phyloP scores from a whole-genome alignment of 2,797 vertebrate genomes.

The Yasuhikotakia modesta region DNA sequence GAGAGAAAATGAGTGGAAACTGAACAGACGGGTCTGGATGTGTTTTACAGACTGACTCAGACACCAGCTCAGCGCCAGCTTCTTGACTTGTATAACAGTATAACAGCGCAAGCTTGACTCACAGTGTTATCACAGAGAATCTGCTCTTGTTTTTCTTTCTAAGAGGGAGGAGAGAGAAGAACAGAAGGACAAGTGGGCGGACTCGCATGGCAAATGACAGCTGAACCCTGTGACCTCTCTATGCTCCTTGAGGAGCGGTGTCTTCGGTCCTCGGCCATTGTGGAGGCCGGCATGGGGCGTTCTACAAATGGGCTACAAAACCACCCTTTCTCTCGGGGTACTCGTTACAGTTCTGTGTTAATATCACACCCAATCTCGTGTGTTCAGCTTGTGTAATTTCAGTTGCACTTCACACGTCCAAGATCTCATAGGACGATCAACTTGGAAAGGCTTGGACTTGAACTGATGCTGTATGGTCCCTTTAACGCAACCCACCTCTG shows the following conservation, averaged over 20 bases:
- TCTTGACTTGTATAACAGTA: slow-evolving; percentile 57
- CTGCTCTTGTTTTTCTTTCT: slow-evolving; percentile 59
- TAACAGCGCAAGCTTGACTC: slow-evolving; percentile 55
- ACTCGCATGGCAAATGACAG: slow-evolving; percentile 28
- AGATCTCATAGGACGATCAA: slow-evolving; percentile 33
- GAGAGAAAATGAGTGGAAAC: slow-evolving; percentile 61
- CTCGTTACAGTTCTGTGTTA: slow-evolving; percentile 26
- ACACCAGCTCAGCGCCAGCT: slow-evolving; percentile 48
- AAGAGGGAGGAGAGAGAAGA: slow-evolving; percentile 41
- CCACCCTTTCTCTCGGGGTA: neutral
- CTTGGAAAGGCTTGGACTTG: slow-evolving; percentile 9
- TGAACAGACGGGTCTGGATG: slow-evolving; percentile 60
- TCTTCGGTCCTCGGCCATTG: neutral
- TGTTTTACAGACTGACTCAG: slow-evolving; percentile 59
- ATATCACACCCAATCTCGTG: slow-evolving; percentile 12
- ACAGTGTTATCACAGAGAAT: slow-evolving; percentile 51
- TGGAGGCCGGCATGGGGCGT: slow-evolving; percentile 18
- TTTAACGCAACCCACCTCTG: neutral
- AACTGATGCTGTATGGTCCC: neutral
- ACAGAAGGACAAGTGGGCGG: slow-evolving; percentile 54
- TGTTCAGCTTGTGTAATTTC: slow-evolving; percentile 12
- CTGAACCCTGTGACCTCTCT: slow-evolving; percentile 54
- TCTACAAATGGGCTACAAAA: slow-evolving; percentile 5
- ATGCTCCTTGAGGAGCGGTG: slow-evolving; percentile 20
- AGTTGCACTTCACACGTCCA: slow-evolving; percentile 20